phyloP scores from a whole-genome alignment of 1,140 invertebrate species.

The Probaryconus sp. region DNA sequence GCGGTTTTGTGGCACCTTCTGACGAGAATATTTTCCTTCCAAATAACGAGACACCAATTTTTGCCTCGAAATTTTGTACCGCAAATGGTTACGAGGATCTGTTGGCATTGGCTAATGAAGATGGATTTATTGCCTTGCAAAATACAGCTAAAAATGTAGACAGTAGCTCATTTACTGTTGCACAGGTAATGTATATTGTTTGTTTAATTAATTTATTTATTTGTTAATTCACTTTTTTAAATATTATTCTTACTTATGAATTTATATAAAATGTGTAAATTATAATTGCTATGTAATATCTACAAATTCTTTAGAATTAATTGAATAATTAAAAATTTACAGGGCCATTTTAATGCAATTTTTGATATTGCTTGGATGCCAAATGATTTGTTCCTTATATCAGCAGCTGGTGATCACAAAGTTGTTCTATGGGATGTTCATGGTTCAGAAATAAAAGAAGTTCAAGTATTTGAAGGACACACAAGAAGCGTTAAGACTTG shows the following conservation, averaged over 20 bases:
- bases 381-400: slow-evolving; percentile 85
- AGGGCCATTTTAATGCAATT: slow-evolving; percentile 91
- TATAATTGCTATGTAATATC: too few species aligned
- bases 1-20: slow-evolving; percentile 70
- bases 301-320: too few species aligned
- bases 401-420: slow-evolving; percentile 91
- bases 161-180: slow-evolving; percentile 26
- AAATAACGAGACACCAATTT: slow-evolving; percentile 69
- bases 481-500: slow-evolving; percentile 88
- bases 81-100: slow-evolving; percentile 81
- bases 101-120: slow-evolving; percentile 90
- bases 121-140: slow-evolving; percentile 85
- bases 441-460: slow-evolving; percentile 73
- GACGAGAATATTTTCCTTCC: slow-evolving; percentile 62
- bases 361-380: slow-evolving; percentile 93
- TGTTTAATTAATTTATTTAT: neutral
- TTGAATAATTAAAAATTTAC: too few species aligned
- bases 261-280: too few species aligned
- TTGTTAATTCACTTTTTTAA: too few species aligned
- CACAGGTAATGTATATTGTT: slow-evolving; percentile 13
- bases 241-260: too few species aligned
- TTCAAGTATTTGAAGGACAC: slow-evolving; percentile 85
- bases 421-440: slow-evolving; percentile 85
- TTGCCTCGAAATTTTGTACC: slow-evolving; percentile 76
- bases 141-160: slow-evolving; percentile 70